These are phyloP conservation scores for Elephas maximus DNA, from an alignment of 2,113 vertebrate species.

Conservation along the genomic window DNA sequence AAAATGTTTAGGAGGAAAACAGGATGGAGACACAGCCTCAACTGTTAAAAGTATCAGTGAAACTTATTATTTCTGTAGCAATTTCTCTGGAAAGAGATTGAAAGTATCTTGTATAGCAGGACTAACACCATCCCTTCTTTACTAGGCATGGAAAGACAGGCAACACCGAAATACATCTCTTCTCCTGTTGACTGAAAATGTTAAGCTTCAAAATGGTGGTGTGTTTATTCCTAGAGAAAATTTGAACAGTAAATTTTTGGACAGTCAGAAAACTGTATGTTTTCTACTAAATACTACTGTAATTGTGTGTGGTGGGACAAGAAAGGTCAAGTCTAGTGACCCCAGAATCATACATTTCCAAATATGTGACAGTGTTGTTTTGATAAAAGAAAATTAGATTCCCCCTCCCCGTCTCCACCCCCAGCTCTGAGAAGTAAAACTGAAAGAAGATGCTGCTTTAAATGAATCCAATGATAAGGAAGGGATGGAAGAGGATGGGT, in stretches of 20 bases:
- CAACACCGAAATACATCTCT: not conserved
- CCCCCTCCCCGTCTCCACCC: not conserved
- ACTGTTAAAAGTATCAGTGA: not conserved
- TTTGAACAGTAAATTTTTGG: not conserved
- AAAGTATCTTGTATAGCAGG: not conserved
- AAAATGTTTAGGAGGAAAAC: not conserved
- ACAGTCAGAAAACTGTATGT: not conserved
- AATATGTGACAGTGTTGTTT: not conserved
- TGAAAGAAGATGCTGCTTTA: not conserved
- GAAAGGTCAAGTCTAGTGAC: not conserved
- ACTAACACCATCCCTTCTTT: not conserved
- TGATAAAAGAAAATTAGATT: not conserved
- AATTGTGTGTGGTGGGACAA: not conserved
- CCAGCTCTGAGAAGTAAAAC: slow-evolving; percentile 44
- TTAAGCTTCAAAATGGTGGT: not conserved
- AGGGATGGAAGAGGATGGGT: not conserved
- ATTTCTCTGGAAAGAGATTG: slow-evolving; percentile 24
- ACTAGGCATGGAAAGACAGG: not conserved
- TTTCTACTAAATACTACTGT: not conserved
- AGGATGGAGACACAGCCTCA: not conserved
- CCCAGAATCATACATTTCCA: not conserved
- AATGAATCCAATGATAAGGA: not conserved
- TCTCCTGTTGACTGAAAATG: not conserved
- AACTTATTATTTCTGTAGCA: not conserved
- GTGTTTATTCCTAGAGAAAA: not conserved